Conservation (phyloP, 2,888 invertebrate genomes). For the Cremastinae sp. region DNA sequence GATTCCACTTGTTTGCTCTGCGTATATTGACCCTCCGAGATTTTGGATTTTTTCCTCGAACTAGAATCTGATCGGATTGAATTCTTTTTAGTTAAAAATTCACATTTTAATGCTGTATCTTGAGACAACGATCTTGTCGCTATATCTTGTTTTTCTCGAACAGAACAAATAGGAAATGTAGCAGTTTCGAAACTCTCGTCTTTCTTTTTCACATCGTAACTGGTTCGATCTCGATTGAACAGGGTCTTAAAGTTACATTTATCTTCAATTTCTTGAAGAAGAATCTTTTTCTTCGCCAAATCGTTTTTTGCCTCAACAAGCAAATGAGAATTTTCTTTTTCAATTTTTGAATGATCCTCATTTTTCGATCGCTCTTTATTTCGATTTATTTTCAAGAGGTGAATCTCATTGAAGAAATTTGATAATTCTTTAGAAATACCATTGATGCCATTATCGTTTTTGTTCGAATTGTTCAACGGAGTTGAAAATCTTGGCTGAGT, state of each 20-base stretch:
- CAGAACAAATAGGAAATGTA: constrained; percentile 26
- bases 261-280: constrained; percentile 29
- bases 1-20: constrained; percentile 22
- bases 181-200: constrained; percentile 22
- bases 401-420: constrained; percentile 46
- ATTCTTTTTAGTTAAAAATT: constrained; percentile 29
- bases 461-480: constrained; percentile 54
- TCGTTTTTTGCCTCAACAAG: constrained; percentile 5
- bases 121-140: constrained; percentile 26
- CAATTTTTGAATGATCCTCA: background rate
- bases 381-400: background rate
- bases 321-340: constrained; percentile 9
- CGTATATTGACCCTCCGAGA: background rate
- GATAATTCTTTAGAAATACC: constrained; percentile 38
- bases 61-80: constrained; percentile 30
- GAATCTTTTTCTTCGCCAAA: constrained; percentile 21
- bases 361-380: background rate
- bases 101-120: constrained; percentile 32
- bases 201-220: background rate
- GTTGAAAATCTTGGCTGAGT: constrained; percentile 59
- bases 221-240: constrained; percentile 20
- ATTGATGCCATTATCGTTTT: constrained; percentile 19
- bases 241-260: constrained; percentile 37
- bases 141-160: background rate
- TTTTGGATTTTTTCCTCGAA: background rate